Base-by-base conservation (phyloP, 2,797 vertebrate species). In the Trichosurus vulpecula region DNA sequence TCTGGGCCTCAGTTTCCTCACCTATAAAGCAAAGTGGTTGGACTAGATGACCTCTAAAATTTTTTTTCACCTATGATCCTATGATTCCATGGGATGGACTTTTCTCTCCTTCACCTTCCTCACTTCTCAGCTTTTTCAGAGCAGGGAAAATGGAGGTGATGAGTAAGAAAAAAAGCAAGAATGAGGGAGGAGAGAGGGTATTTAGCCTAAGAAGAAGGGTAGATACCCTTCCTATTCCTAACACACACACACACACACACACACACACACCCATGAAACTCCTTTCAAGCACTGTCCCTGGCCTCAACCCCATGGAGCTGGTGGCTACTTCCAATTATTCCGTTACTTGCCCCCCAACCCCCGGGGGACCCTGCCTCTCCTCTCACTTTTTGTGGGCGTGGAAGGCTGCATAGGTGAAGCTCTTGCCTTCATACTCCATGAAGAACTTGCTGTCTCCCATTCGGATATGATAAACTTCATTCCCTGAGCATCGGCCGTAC, bases 371-470 rank as follows among this genome's bases (percentile, higher is more conserved):
- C 74, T 94, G 5, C n/a, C 31, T 52, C 31, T 14, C 57, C 14
- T 1, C 98, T 98, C 98, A 99, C 99, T 99, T 99, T 96, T 99
- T 99, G 97, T 99, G 99, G 0, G 99, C 99, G 0, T 99, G 99
- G 98, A 99, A 99, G 92, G 99, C 99, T 0, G 99, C 99, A 0
- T 99, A 99, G 91, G 99, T 99, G 98, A 99, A 99, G 98, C 99
- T 99, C 98, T 99, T 99, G 81, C 99, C 99, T 95, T 99, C 98
- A 0, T 99, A 99, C 92, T 99, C 99, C 92, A 99, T 98, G 98
- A 99, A 99, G 98, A 99, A 99, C 96, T 99, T 98, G 98, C 99
- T 99, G 98, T 99, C 99, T 0, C 98, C 98, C 98, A 99, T 98
- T 6, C 99, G 98, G 96, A 99, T 99, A 98, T 99, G 99, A 97